phyloP scores from a whole-genome alignment of 2,797 vertebrate species.

The Typhlichthys eigenmanni region DNA sequence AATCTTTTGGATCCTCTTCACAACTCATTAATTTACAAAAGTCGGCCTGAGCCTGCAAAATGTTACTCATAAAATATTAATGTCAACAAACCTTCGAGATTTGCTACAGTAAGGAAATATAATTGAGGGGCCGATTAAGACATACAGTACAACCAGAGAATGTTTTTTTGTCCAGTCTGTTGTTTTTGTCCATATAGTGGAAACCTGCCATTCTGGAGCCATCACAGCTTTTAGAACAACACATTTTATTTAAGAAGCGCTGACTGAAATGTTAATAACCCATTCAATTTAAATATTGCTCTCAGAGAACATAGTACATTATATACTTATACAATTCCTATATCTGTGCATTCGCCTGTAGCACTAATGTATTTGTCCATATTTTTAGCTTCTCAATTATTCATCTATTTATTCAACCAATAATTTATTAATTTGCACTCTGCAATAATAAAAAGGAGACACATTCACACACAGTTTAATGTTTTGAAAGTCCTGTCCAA shows the following conservation, averaged over 20 bases:
- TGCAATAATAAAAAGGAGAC: too few relatives aligned
- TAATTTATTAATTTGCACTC: too few relatives aligned
- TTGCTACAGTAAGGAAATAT: constrained; percentile 72
- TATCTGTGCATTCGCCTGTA: not conserved
- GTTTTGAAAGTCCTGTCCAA: too few relatives aligned
- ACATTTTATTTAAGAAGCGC: constrained; percentile 53
- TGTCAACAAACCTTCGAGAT: constrained; percentile 83
- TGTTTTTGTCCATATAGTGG: constrained; percentile 53
- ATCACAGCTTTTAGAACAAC: constrained; percentile 57
- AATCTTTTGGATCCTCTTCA: constrained; percentile 70
- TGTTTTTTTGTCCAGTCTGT: constrained; percentile 61
- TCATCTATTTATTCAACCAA: too few relatives aligned
- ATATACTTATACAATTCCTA: constrained; percentile 10
- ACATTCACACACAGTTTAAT: too few relatives aligned
- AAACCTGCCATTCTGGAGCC: constrained; percentile 43
- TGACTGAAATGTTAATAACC: constrained; percentile 64
- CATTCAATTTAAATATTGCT: constrained; percentile 58
- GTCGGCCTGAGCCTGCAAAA: constrained; percentile 74
- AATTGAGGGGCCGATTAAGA: constrained; percentile 83
- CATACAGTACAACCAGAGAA: constrained; percentile 29
- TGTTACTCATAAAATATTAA: constrained; percentile 79
- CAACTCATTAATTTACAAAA: constrained; percentile 80
- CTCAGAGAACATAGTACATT: constrained; percentile 32
- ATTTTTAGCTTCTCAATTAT: too few relatives aligned
- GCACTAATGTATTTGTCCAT: too few relatives aligned